Evolutionary conservation across 1,140 invertebrate species (phyloP).

Genomic region (Dendrolimus punctatus): DNA sequence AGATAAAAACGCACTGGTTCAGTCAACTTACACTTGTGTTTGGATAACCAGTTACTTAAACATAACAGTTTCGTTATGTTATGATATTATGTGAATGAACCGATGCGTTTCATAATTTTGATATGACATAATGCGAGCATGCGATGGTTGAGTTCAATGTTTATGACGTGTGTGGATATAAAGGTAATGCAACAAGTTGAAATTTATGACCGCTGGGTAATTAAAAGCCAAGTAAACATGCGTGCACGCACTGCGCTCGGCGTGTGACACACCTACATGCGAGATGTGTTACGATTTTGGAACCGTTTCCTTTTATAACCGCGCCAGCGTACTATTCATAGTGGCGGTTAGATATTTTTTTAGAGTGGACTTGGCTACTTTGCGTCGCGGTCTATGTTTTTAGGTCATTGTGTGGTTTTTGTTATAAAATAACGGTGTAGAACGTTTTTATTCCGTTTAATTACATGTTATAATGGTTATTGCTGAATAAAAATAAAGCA

Average conservation of each 20-base stretch:
- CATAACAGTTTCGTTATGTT: conserved; percentile 7
- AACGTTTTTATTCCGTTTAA: conserved; percentile 7
- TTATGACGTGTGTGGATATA: conserved; percentile 23
- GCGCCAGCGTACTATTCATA: conserved; percentile 13
- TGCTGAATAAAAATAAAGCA: no score
- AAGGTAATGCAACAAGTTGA: conserved; percentile 16
- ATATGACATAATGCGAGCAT: conserved; percentile 23
- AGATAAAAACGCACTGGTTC: conserved; percentile 35
- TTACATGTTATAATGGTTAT: neutral
- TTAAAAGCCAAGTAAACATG: conserved; percentile 30
- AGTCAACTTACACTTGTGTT: conserved; percentile 24
- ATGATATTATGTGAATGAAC: conserved; percentile 6
- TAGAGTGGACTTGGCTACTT: conserved; percentile 10
- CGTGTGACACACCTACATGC: conserved; percentile 17
- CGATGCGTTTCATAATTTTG: conserved; percentile 13
- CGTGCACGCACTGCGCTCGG: conserved; percentile 17
- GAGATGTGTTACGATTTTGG: conserved; percentile 6
- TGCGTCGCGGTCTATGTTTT: conserved; percentile 16
- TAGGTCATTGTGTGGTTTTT: conserved; percentile 16
- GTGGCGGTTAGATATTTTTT: conserved; percentile 14
- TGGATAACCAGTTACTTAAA: conserved; percentile 25
- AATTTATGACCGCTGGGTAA: conserved; percentile 27
- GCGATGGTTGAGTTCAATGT: conserved; percentile 17
- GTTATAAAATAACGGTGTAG: neutral
- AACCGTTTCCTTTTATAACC: conserved; percentile 24